Percentiles rank a stretch among this genome's conserved stretches.
Conservation (phyloP, 2,797 vertebrate species). For the Gephyroberyx darwinii region DNA sequence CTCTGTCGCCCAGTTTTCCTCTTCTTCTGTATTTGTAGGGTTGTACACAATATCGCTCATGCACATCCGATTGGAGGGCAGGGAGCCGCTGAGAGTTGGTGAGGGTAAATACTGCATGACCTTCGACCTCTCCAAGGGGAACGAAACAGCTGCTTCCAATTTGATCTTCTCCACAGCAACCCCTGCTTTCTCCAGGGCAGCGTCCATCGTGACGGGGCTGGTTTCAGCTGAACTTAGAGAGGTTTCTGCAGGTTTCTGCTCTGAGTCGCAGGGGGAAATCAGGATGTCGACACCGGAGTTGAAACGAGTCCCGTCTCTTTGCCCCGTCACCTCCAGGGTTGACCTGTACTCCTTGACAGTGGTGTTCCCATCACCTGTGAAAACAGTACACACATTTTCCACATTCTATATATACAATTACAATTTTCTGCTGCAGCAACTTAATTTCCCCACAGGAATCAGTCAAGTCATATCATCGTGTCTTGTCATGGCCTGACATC, state of each 20-base stretch:
- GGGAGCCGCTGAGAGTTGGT: conserved; percentile 53
- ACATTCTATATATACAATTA: too few relatives aligned
- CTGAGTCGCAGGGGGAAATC: conserved; percentile 66
- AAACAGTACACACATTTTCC: not conserved
- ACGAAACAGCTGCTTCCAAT: conserved; percentile 77
- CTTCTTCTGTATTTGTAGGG: conserved; percentile 64
- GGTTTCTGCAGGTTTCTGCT: not conserved
- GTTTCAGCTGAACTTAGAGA: not conserved
- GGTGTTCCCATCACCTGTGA: conserved; percentile 52
- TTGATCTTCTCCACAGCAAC: conserved; percentile 70
- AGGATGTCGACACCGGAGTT: conserved; percentile 74
- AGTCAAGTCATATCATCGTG: too few relatives aligned
- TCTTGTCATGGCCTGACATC: too few relatives aligned
- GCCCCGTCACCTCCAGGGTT: conserved; percentile 67
- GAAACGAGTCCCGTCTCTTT: conserved; percentile 56
- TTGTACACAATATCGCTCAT: conserved; percentile 83
- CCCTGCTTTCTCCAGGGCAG: conserved; percentile 61
- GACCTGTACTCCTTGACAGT: conserved; percentile 69
- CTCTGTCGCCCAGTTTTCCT: conserved; percentile 68
- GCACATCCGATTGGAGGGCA: conserved; percentile 77
- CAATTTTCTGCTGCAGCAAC: too few relatives aligned
- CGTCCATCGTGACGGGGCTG: conserved; percentile 13
- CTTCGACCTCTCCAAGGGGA: conserved; percentile 78
- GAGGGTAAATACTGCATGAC: conserved; percentile 69
- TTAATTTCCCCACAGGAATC: too few relatives aligned